Evolutionary conservation across 2,113 vertebrate species (phyloP).

Genomic region (Chelonoidis abingdonii): DNA sequence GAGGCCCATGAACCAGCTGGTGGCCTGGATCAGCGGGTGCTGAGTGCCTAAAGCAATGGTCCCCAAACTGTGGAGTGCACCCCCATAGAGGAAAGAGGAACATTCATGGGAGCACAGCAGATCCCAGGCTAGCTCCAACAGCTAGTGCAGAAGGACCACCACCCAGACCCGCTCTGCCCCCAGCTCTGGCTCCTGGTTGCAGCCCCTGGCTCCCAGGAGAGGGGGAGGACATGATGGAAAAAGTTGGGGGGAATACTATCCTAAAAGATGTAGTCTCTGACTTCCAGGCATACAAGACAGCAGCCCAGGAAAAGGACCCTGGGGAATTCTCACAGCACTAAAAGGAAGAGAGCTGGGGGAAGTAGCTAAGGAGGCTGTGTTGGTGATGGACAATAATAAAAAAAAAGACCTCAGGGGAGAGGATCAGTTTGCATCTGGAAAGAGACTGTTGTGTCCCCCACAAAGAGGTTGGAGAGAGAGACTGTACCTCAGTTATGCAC

Average conservation of each 20-base stretch:
- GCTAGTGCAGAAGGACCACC: too few species aligned
- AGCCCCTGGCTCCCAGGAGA: too few species aligned
- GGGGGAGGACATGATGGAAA: too few species aligned
- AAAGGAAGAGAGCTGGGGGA: neutral
- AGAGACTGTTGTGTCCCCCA: neutral
- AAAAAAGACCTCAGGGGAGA: neutral
- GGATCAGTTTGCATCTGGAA: neutral
- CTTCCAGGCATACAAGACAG: too few species aligned
- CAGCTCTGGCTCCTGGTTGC: too few species aligned
- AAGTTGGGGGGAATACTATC: too few species aligned
- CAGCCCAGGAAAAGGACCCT: neutral
- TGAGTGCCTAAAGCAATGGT: neutral
- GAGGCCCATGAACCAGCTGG: neutral
- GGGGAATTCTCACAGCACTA: neutral
- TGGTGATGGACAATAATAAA: neutral
- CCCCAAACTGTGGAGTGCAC: too few species aligned
- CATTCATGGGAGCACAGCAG: too few species aligned
- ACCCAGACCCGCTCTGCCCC: too few species aligned
- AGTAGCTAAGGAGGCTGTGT: neutral
- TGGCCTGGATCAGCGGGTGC: neutral
- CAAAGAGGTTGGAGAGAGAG: neutral
- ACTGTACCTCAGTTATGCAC: neutral
- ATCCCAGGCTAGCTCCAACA: too few species aligned
- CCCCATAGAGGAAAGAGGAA: too few species aligned
- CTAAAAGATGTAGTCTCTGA: neutral